Evolutionary conservation across 2,888 invertebrate genomes (phyloP).

Genomic region (Ormyrus pomaceus): DNA sequence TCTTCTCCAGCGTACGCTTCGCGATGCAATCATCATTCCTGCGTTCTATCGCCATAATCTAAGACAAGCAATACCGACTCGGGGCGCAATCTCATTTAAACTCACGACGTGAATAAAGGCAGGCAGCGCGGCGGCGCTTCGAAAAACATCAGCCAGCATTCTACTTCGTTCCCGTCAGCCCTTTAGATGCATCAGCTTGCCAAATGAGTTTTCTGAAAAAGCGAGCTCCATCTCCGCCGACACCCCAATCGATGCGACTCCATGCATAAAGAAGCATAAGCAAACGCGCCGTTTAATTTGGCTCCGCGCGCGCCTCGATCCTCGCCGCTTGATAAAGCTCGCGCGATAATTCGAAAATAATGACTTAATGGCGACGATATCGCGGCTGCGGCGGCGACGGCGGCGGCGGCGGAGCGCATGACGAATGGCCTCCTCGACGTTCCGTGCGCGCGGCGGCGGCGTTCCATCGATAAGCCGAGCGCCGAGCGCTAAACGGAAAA

Average conservation of each 20-base stretch:
- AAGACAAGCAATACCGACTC: no score
- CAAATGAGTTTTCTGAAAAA: constrained; percentile 26
- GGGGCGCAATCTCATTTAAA: no score
- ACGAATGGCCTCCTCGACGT: constrained; percentile 37
- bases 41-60: no score
- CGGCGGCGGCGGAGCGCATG: constrained; percentile 8
- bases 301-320: not conserved
- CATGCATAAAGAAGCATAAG: constrained; percentile 40
- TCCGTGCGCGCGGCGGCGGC: not conserved
- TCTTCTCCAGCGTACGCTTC: no score
- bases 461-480: constrained; percentile 42
- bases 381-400: not conserved
- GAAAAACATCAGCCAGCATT: no score
- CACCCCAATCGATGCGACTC: constrained; percentile 17
- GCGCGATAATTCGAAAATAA: constrained; percentile 54
- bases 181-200: constrained; percentile 15
- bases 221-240: not conserved
- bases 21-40: no score
- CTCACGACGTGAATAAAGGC: no score
- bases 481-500: constrained; percentile 51
- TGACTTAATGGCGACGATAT: constrained; percentile 39
- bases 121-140: no score
- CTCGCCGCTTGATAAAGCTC: not conserved
- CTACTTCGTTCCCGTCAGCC: not conserved
- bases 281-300: constrained; percentile 43